phyloP scores from a whole-genome alignment of 2,113 vertebrate genomes.

The Polypterus bichir region DNA sequence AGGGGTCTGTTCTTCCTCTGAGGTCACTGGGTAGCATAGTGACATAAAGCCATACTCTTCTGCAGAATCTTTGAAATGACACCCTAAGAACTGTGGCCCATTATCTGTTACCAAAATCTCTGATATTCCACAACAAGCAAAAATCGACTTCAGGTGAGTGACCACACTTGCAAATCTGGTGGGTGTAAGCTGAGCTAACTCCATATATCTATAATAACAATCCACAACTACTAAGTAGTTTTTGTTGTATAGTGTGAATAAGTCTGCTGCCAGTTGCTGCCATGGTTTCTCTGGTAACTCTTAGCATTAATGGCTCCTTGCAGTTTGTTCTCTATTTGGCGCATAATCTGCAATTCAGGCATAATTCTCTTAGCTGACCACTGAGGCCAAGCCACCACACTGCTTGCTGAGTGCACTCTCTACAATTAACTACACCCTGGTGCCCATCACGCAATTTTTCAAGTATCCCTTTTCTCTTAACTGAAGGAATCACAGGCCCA shows the following conservation, averaged over 20 bases:
- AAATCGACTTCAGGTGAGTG: constrained; percentile 1
- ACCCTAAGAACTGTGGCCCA: constrained; percentile 2
- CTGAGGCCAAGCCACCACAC: constrained; percentile 15
- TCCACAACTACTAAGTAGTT: constrained; percentile 16
- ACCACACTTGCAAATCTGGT: constrained; percentile 4
- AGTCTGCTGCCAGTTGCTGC: constrained; percentile 12
- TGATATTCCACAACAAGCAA: constrained; percentile 1
- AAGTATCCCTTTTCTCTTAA: constrained; percentile 8
- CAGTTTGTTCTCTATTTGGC: not conserved
- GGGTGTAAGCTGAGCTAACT: constrained; percentile 8
- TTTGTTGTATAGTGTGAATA: constrained; percentile 17
- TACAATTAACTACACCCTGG: constrained; percentile 13
- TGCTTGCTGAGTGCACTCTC: constrained; percentile 9
- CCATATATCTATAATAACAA: constrained; percentile 7
- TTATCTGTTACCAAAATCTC: constrained; percentile 7
- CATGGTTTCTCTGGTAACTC: constrained; percentile 5
- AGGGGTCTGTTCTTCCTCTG: too few species aligned
- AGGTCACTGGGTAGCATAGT: too few species aligned
- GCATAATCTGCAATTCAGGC: constrained; percentile 15
- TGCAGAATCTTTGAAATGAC: too few species aligned
- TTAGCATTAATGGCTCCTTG: constrained; percentile 3
- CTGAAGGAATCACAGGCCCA: constrained; percentile 13
- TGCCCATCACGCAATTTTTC: constrained; percentile 13
- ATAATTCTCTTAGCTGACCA: constrained; percentile 1
- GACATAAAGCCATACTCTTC: too few species aligned